These are phyloP conservation scores for Noctua pronuba DNA, from an alignment of 2,888 invertebrate species.

Conservation along the genomic window DNA sequence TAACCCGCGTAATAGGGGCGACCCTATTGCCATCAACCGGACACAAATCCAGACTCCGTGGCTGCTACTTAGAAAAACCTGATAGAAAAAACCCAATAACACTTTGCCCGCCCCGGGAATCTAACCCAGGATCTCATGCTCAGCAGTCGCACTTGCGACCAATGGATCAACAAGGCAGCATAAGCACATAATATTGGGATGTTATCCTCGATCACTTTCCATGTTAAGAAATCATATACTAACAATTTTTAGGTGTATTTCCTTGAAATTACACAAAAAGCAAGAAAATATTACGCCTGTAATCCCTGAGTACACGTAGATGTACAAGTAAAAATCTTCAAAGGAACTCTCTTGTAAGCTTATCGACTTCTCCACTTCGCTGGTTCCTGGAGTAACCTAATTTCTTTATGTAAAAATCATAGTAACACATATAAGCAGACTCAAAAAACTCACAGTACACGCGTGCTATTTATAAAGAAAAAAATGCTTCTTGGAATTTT, in stretches of 20 bases:
- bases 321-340: slow-evolving; percentile 65
- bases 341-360: slow-evolving; percentile 62
- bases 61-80: background rate
- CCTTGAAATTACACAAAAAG: slow-evolving; percentile 35
- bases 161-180: background rate
- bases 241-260: background rate
- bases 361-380: slow-evolving; percentile 65
- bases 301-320: slow-evolving; percentile 46
- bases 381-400: slow-evolving; percentile 62
- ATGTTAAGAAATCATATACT: background rate
- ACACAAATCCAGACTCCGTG: background rate
- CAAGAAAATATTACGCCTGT: slow-evolving; percentile 41
- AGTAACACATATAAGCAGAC: slow-evolving; percentile 39
- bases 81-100: background rate
- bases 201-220: background rate
- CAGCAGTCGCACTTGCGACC: background rate
- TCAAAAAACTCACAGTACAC: slow-evolving; percentile 20
- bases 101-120: background rate
- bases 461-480: slow-evolving; percentile 19
- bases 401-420: slow-evolving; percentile 61
- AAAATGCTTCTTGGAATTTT: background rate
- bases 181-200: background rate
- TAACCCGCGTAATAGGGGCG: background rate
- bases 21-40: background rate
- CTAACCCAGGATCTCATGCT: background rate